These are phyloP conservation scores for Eurystomus glaucurus DNA, from an alignment of 2,797 vertebrate species.

Conservation along the genomic window DNA sequence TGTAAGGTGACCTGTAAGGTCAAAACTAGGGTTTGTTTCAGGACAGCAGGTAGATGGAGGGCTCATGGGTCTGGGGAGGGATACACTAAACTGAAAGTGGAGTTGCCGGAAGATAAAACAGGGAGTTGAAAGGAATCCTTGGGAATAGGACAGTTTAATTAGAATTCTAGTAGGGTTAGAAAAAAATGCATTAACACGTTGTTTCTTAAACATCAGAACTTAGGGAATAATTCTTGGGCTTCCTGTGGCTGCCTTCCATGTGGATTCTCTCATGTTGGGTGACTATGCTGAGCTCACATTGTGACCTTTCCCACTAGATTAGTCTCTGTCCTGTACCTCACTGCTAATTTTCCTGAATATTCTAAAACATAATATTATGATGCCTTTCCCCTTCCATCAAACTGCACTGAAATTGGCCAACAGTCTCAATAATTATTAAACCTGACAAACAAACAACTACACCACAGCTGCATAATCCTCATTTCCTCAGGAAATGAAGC, in stretches of 20 bases:
- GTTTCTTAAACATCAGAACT: conserved; percentile 5
- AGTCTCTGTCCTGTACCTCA: neutral
- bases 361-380: neutral
- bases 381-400: neutral
- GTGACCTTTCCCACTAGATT: neutral
- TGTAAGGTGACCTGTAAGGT: neutral
- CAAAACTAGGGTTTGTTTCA: neutral
- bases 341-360: neutral
- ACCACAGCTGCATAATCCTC: conserved; percentile 59
- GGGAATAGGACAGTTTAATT: neutral
- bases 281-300: neutral
- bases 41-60: neutral
- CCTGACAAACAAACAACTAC: conserved; percentile 36
- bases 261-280: neutral
- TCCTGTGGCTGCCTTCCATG: conserved; percentile 37
- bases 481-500: conserved; percentile 74
- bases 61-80: neutral
- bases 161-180: neutral
- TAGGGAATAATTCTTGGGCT: conserved; percentile 27
- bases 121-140: neutral
- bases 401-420: neutral
- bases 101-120: neutral
- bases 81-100: neutral
- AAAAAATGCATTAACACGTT: neutral
- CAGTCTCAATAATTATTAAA: neutral